Base-by-base conservation (phyloP, 2,797 vertebrate genomes). In the Acanthurus leucopareius region DNA sequence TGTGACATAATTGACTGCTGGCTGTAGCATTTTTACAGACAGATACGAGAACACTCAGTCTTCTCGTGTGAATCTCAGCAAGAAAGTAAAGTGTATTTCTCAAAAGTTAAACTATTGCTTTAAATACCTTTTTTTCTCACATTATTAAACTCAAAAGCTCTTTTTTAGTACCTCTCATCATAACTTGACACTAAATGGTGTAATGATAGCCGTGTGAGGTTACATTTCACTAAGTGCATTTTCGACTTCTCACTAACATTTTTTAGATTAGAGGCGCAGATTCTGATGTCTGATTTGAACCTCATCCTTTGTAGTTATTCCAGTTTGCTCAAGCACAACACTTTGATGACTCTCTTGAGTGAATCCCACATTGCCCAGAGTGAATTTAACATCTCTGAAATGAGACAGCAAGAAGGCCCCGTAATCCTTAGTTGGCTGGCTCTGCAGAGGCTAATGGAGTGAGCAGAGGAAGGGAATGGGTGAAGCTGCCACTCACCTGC, bases 381-480 rank as follows among this genome's bases (percentile, higher is more conserved):
- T 88, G 80, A 85, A 85, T 85, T 80, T 78, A 80, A 83, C 86
- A 61, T 75, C 64, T 74, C 73, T 79, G 86, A 86, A 88, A 85
- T 87, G 73, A 89, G 84, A 75, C 85, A 53, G 87, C 73, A 10
- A 69, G 74, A 77, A 19, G 61, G 62, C 73, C 40, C 74, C 6
- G 42, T 89, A 75, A 84, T 85, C 76, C 74, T 76, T 20, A 83
- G 71, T 60, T 65, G 48, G 75, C 85, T 80, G 80, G 44, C 61
- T 83, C 69, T 67, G 78, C 75, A 38, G 70, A 53, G 72, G 75
- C 87, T 94, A 92, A 92, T 89, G 82, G 86, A 91, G 80, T 14
- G 69, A 57, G 72, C 73, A 82, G 78, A 77, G 69, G 48, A 76
- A 77, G 74, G 72, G 77, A 74, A 77, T 49, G 80, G 77, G 64